Percentiles rank a stretch among this genome's conserved stretches.
phyloP scores from a whole-genome alignment of 2,113 vertebrate species.

The Pardalotus punctatus region DNA sequence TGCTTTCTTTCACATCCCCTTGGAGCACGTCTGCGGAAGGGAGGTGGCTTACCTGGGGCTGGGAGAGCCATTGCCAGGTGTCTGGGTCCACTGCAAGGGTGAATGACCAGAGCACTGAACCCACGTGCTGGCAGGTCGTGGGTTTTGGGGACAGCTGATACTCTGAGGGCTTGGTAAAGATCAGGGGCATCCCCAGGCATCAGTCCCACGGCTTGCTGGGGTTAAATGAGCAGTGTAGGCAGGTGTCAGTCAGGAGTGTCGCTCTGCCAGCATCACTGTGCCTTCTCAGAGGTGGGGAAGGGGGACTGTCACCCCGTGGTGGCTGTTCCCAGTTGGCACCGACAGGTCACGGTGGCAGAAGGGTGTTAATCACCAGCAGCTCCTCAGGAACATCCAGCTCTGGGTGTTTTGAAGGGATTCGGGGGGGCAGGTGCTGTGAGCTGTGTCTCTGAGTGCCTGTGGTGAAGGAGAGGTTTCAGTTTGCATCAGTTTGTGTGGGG shows the following conservation, averaged over 20 bases:
- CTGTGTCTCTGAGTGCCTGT: neutral
- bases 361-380: neutral
- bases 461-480: neutral
- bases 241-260: neutral
- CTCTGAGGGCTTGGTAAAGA: neutral
- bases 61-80: accelerated
- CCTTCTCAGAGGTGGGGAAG: neutral
- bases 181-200: neutral
- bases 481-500: neutral
- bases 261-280: neutral
- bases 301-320: neutral
- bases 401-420: neutral
- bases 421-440: neutral
- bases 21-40: neutral
- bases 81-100: accelerated
- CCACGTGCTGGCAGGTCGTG: accelerated
- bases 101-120: neutral
- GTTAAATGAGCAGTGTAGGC: neutral
- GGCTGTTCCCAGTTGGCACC: neutral
- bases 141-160: neutral
- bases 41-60: constrained; percentile 13
- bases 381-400: neutral
- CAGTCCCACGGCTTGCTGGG: neutral
- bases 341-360: neutral
- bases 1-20: constrained; percentile 21